Evolutionary conservation across 2,113 vertebrate species (phyloP), one percentile per base, ranked within the genome.

Genomic region (Donacobius atricapilla): DNA sequence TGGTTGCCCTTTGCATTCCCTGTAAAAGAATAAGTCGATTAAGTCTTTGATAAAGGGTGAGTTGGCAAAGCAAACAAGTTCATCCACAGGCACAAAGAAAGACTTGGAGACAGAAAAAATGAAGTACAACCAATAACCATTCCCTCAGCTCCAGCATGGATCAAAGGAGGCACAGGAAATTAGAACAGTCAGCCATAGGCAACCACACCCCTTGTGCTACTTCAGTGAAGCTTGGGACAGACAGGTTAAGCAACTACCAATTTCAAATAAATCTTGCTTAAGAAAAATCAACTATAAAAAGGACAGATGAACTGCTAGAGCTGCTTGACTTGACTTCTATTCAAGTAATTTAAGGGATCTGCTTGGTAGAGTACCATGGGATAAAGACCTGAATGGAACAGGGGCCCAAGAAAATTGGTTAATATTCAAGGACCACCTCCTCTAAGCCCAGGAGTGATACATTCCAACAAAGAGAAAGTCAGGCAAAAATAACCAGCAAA

Each of bases 1-100:
- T 99, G 31, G 99, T 99, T 33, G 99, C 99, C 93, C 99, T 98
- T 93, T 99, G 99, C 98, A 98, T 99, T 71, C 99, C 99, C 99
- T 99, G 87, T 48, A 97, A 89, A 93, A 80, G 51, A 37, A 71
- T 11, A 2, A 22, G 30, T 30, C 9, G 13, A 51, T 93, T 35
- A 90, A 11, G 12, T 65, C 35, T 80, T 83, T 39, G 58, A 58
- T 56, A 87, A 47, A 84, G 15, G 9, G 22, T 84, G 21, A 84
- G 25, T 23, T 87, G 40, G 56, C 48, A 96, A 81, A 82, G 60
- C 33, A 51, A 22, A 81, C 23, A 58, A 80, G 71, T 9, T 85
- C 58, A 58, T 33, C 71, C 66, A 80, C 15, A 66, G 24, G 60
- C 37, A 93, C 42, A 86, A 60, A 82, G 44, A 39, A 21, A 61